Percentiles rank a stretch among this genome's conserved stretches.
phyloP scores from a whole-genome alignment of 2,888 invertebrate genomes.

The Eugnorisma glareosa region DNA sequence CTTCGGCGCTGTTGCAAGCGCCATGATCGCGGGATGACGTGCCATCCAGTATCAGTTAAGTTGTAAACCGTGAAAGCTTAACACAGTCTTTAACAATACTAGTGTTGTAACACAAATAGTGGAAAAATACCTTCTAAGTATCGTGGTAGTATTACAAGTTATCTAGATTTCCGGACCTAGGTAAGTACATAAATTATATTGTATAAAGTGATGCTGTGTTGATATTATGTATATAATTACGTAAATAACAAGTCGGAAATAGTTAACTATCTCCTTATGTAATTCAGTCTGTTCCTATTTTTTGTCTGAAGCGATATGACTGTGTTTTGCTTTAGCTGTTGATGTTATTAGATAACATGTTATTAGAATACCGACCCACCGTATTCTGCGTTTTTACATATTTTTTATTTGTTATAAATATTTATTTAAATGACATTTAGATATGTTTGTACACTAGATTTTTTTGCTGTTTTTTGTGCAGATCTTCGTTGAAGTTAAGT shows the following conservation, averaged over 20 bases:
- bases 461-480: neutral
- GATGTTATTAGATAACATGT: constrained; percentile 4
- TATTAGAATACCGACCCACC: too few species aligned
- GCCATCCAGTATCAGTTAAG: too few species aligned
- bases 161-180: constrained; percentile 42
- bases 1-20: too few species aligned
- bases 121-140: neutral
- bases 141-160: neutral
- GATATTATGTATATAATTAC: constrained; percentile 55
- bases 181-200: constrained; percentile 19
- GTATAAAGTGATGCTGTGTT: constrained; percentile 34
- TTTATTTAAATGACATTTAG: neutral
- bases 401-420: neutral
- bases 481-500: constrained; percentile 18
- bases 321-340: constrained; percentile 4
- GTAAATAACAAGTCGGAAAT: constrained; percentile 54
- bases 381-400: neutral
- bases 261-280: constrained; percentile 47
- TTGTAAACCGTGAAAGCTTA: too few species aligned
- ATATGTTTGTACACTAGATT: too few species aligned
- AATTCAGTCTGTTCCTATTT: constrained; percentile 30
- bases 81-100: too few species aligned
- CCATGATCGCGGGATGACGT: too few species aligned
- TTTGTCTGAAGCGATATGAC: constrained; percentile 30
- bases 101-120: constrained; percentile 4